phyloP scores from a whole-genome alignment of 2,888 invertebrate genomes.

The Ptilodon capucinus region DNA sequence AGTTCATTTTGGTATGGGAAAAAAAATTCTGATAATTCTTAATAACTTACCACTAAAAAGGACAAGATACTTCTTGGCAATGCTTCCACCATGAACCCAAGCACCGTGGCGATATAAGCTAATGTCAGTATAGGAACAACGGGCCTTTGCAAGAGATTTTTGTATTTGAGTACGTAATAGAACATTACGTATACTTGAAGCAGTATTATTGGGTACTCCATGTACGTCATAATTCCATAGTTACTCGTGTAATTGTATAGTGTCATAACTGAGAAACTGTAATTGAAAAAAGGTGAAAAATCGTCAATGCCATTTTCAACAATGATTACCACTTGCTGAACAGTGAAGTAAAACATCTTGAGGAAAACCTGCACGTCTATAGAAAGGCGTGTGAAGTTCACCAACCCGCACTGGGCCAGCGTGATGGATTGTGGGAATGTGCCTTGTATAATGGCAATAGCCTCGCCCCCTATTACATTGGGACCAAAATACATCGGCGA shows the following conservation, averaged over 20 bases:
- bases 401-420: no score
- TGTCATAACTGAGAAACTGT: slow-evolving; percentile 90
- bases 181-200: slow-evolving; percentile 89
- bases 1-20: no score
- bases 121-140: slow-evolving; percentile 47
- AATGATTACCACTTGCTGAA: no score
- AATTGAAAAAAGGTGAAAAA: slow-evolving; percentile 42
- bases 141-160: slow-evolving; percentile 75
- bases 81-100: slow-evolving; percentile 50
- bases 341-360: no score
- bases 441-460: no score
- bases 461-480: no score
- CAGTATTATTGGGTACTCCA: slow-evolving; percentile 93
- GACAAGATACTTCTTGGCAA: slow-evolving; percentile 78
- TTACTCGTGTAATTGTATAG: slow-evolving; percentile 90
- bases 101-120: slow-evolving; percentile 53
- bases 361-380: no score
- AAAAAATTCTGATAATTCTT: no score
- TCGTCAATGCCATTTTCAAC: no score
- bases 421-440: no score
- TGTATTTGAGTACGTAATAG: slow-evolving; percentile 87
- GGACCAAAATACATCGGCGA: no score
- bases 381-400: no score
- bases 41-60: slow-evolving; percentile 85
- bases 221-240: slow-evolving; percentile 88